These are phyloP conservation scores for Corvus hawaiiensis DNA, from an alignment of 2,113 vertebrate species.

Conservation along the genomic window DNA sequence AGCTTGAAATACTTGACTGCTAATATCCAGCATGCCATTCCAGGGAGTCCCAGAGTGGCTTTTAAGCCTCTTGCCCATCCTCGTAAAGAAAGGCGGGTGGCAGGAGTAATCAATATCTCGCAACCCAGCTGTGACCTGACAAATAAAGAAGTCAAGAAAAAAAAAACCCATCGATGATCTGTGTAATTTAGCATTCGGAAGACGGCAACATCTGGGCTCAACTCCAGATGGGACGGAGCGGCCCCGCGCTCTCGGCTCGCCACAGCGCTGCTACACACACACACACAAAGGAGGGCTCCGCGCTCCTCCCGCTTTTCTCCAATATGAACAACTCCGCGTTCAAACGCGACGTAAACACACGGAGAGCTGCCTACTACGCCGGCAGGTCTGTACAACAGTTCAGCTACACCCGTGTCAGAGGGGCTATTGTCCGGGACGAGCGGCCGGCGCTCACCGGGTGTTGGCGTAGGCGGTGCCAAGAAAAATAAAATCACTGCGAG, in stretches of 20 bases:
- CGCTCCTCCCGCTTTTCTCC: not conserved
- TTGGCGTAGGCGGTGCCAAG: not conserved
- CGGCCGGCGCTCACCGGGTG: not conserved
- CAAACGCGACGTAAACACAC: not conserved
- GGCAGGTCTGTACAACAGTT: not conserved
- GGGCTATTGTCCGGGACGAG: not conserved
- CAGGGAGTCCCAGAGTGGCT: slow-evolving; percentile 54
- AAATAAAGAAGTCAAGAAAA: slow-evolving; percentile 45
- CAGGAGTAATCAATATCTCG: slow-evolving; percentile 44
- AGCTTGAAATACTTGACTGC: slow-evolving; percentile 43
- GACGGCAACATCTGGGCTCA: slow-evolving; percentile 51
- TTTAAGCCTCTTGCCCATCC: slow-evolving; percentile 54
- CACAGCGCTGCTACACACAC: not conserved
- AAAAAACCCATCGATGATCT: slow-evolving; percentile 9
- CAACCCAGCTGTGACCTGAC: slow-evolving; percentile 55
- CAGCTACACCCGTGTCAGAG: not conserved
- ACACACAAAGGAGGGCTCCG: not conserved
- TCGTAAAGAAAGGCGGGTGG: slow-evolving; percentile 32
- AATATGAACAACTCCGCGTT: not conserved
- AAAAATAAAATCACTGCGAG: not conserved
- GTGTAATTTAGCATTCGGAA: slow-evolving; percentile 35
- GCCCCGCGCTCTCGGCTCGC: not conserved
- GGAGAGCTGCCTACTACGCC: not conserved
- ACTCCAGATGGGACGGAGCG: slow-evolving; percentile 41
- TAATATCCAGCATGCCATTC: slow-evolving; percentile 60